These are phyloP conservation scores for Chelon labrosus DNA, from an alignment of 2,797 vertebrate genomes.

Conservation along the genomic window DNA sequence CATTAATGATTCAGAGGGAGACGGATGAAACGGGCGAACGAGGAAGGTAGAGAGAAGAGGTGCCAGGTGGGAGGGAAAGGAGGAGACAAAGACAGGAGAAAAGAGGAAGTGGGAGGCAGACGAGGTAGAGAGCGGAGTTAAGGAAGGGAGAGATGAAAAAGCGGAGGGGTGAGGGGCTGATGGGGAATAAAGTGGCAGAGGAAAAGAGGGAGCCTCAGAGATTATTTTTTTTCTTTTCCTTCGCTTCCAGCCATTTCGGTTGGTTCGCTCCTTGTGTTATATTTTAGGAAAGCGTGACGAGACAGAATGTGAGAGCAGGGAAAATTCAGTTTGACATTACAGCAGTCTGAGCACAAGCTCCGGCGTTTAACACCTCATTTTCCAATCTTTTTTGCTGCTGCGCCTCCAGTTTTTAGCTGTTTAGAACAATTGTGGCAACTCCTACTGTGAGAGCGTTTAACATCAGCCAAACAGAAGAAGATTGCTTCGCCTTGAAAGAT, in stretches of 20 bases:
- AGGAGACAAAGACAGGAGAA: conserved; percentile 37
- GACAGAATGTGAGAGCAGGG: conserved; percentile 62
- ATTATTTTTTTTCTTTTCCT: conserved; percentile 21
- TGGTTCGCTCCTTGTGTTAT: conserved; percentile 53
- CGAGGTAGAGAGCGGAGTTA: conserved; percentile 24
- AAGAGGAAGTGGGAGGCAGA: neutral
- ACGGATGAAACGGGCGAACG: conserved; percentile 63
- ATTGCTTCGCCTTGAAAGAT: neutral
- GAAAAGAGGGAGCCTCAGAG: conserved; percentile 48
- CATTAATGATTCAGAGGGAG: conserved; percentile 78
- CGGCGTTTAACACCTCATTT: conserved; percentile 55
- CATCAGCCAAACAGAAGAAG: neutral
- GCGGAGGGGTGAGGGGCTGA: conserved; percentile 47
- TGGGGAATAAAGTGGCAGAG: conserved; percentile 60
- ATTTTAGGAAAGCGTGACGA: conserved; percentile 73
- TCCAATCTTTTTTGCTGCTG: conserved; percentile 37
- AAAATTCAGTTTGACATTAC: conserved; percentile 64
- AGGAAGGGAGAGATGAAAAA: conserved; percentile 54
- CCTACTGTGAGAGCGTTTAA: neutral
- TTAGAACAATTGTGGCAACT: conserved; percentile 25
- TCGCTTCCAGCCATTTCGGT: conserved; percentile 60
- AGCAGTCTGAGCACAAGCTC: conserved; percentile 48
- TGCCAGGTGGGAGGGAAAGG: conserved; percentile 66
- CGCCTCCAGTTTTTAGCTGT: conserved; percentile 12
- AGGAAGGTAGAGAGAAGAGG: conserved; percentile 56